Evolutionary conservation across 2,888 invertebrate genomes (phyloP), one percentile per base, ranked within the genome.

Genomic region (Andrena camellia): DNA sequence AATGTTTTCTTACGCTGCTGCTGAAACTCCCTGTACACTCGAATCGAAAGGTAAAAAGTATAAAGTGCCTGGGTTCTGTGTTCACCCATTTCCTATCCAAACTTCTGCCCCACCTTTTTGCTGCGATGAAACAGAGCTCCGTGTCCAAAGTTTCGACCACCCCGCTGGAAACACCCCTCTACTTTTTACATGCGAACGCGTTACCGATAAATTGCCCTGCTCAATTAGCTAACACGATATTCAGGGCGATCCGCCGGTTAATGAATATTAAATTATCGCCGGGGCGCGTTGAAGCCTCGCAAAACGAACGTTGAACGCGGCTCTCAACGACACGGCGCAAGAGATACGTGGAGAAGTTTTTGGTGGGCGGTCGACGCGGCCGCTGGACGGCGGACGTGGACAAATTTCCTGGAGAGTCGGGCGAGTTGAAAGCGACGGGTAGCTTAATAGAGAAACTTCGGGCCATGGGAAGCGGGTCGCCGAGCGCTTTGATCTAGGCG

Each of bases 401-500:
- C 78, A 86, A 87, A 80, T 79, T 80, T 83, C 79, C 57, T 50
- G 42, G 62, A 69, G 67, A 69, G 67, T 35, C 67, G 63, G 31
- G 68, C 60, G 70, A 68, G 80, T 70, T 72, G 77, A 66, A 72
- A 26, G 69, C 48, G 42, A 8, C 13, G 76, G 76, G 73, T 77
- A 62, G 73, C 83, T 81, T 83, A 83, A 81, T 77, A 83, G 86
- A 70, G 83, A 83, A 85, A 87, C 76, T 83, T 85, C 52, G 62
- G 57, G 35, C 31, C n/a, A 48, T 42, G 29, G 63, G 63, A 62
- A 57, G 59, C 59, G 67, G 60, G 42, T 42, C 42, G 66, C 62
- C 52, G 74, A 67, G 59, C 48, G 70, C 76, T 83, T 85, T 85
- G 86, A 88, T 88, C 78, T 86, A 76, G 85, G 85, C 73, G 80